phyloP scores from a whole-genome alignment of 2,888 invertebrate species.

The Chrysopilus asiliformis region DNA sequence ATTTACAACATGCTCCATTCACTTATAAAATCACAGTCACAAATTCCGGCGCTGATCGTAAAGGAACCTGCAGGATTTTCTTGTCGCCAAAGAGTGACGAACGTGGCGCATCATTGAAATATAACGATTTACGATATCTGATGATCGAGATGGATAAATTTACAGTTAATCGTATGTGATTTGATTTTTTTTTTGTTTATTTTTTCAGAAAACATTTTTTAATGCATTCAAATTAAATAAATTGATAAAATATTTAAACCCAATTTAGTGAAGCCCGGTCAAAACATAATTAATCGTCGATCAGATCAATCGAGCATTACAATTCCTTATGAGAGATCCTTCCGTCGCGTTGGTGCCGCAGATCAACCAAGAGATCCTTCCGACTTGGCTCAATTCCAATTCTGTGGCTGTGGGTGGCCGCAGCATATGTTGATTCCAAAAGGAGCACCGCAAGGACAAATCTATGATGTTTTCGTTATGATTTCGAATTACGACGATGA shows the following conservation, averaged over 20 bases:
- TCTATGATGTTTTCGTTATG: slow-evolving; percentile 62
- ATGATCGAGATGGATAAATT: slow-evolving; percentile 60
- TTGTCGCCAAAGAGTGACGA: slow-evolving; percentile 53
- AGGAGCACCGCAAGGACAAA: slow-evolving; percentile 51
- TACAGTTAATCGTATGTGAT: slow-evolving; percentile 43
- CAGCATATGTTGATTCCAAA: slow-evolving; percentile 67
- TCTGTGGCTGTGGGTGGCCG: slow-evolving; percentile 84
- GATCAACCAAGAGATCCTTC: slow-evolving; percentile 38
- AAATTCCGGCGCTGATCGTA: slow-evolving; percentile 38
- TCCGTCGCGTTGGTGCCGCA: slow-evolving; percentile 49
- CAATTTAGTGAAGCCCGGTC: slow-evolving; percentile 56
- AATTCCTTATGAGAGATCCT: slow-evolving; percentile 69
- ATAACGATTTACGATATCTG: slow-evolving; percentile 45
- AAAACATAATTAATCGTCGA: slow-evolving; percentile 49
- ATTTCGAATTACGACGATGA: slow-evolving; percentile 59
- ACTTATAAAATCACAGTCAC: slow-evolving; percentile 48
- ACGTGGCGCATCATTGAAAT: slow-evolving; percentile 42
- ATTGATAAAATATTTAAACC: slow-evolving; percentile 7
- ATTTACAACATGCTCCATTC: slow-evolving; percentile 62
- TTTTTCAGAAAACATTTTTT: too few relatives aligned
- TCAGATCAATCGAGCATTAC: slow-evolving; percentile 65
- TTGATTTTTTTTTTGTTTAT: too few relatives aligned
- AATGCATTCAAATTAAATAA: too few relatives aligned
- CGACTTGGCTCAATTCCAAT: slow-evolving; percentile 48
- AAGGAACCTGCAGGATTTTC: slow-evolving; percentile 53